phyloP scores from a whole-genome alignment of 2,888 invertebrate genomes.

The Apodemia mormo region DNA sequence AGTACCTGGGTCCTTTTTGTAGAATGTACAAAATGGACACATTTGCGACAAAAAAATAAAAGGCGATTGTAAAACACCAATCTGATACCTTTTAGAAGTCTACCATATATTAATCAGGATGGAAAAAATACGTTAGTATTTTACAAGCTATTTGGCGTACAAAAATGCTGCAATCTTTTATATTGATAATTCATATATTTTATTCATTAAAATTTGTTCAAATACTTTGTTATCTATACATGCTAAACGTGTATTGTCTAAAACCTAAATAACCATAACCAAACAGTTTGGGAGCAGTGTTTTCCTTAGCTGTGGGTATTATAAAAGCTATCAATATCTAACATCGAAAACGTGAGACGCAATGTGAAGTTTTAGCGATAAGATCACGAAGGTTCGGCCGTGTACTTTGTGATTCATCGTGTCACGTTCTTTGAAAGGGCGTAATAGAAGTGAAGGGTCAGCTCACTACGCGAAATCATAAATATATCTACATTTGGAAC shows the following conservation, averaged over 20 bases:
- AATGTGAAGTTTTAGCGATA: neutral
- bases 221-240: neutral
- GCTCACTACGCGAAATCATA: neutral
- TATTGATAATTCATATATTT: neutral
- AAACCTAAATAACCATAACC: neutral
- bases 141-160: too few relatives aligned
- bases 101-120: too few relatives aligned
- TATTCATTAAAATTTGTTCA: neutral
- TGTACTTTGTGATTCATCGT: neutral
- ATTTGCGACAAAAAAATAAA: too few relatives aligned
- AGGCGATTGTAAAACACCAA: too few relatives aligned
- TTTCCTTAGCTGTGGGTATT: neutral
- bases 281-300: neutral
- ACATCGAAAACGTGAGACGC: conserved; percentile 6
- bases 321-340: neutral
- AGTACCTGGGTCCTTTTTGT: too few relatives aligned
- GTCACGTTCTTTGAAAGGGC: conserved; percentile 5
- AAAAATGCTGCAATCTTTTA: neutral
- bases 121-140: too few relatives aligned
- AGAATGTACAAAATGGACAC: too few relatives aligned
- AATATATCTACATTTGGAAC: neutral
- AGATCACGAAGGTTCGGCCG: neutral
- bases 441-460: neutral
- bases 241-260: neutral
- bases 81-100: too few relatives aligned